phyloP scores from a whole-genome alignment of 2,113 vertebrate genomes.

The Pelvicachromis taeniatus region DNA sequence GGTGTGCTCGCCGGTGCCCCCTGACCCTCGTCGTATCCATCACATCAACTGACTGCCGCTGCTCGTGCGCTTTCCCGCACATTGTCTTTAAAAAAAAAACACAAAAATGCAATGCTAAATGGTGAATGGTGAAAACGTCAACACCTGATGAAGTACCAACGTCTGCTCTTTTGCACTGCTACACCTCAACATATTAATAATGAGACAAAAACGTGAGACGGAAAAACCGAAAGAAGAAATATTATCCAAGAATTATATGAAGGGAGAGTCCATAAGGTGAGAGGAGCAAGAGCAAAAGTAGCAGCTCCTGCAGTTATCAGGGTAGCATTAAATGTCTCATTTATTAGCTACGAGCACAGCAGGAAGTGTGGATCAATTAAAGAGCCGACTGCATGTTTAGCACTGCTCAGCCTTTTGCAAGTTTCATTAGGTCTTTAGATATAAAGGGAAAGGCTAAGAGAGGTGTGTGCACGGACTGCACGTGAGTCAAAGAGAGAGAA shows the following conservation, averaged over 20 bases:
- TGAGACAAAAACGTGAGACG: background rate
- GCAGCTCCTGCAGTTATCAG: background rate
- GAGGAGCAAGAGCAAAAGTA: background rate
- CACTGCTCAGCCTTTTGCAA: slow-evolving; percentile 16
- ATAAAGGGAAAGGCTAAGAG: background rate
- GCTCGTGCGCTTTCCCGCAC: background rate
- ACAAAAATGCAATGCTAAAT: background rate
- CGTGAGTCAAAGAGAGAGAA: background rate
- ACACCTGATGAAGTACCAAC: background rate
- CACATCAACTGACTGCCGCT: background rate
- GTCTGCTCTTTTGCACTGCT: slow-evolving; percentile 9
- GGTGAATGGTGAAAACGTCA: background rate
- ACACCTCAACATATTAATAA: background rate
- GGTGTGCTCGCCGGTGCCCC: background rate
- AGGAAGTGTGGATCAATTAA: slow-evolving; percentile 29
- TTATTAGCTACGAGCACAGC: slow-evolving; percentile 13
- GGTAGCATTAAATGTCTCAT: background rate
- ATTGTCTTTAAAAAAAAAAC: background rate
- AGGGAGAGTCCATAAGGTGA: background rate
- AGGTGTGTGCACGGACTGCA: background rate
- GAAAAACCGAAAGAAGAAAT: background rate
- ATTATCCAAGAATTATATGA: background rate
- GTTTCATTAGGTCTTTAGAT: slow-evolving; percentile 21
- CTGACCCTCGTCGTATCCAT: slow-evolving; percentile 33
- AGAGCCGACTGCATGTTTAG: slow-evolving; percentile 13